Evolutionary conservation across 1,140 invertebrate species (phyloP).

Genomic region (Diabrotica undecimpunctata): DNA sequence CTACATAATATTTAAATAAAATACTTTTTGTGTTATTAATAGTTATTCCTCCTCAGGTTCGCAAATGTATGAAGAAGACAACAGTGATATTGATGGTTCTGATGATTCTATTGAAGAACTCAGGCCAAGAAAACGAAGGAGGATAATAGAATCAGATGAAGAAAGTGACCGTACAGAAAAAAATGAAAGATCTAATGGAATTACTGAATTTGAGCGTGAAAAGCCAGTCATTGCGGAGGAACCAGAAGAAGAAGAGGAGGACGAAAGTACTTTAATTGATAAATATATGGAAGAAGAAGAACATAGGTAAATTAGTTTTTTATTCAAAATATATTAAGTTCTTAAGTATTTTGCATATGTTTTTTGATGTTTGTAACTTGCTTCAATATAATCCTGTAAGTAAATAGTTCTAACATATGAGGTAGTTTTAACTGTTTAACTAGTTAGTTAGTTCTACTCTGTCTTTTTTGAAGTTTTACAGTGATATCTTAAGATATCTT

Average conservation of each 20-base stretch:
- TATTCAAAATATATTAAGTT: neutral
- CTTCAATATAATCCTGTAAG: no score
- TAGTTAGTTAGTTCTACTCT: no score
- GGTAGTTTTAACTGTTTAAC: no score
- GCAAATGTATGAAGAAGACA: neutral
- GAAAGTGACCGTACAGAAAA: constrained; percentile 10
- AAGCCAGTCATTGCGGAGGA: neutral
- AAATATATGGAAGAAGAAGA: constrained; percentile 20
- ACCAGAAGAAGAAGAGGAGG: constrained; percentile 3
- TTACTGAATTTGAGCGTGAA: neutral
- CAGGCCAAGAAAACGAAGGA: constrained; percentile 6
- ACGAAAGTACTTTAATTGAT: constrained; percentile 16
- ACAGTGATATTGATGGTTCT: constrained; percentile 9
- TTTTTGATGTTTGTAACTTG: no score
- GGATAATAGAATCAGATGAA: constrained; percentile 13
- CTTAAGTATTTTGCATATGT: neutral
- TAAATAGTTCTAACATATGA: no score
- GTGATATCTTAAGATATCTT: no score
- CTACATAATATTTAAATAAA: no score
- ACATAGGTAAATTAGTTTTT: neutral
- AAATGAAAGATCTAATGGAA: neutral
- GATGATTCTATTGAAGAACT: constrained; percentile 14
- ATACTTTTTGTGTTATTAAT: no score
- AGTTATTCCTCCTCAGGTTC: neutral
- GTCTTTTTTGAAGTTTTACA: no score